phyloP scores from a whole-genome alignment of 2,797 vertebrate genomes.

The Apodemus agrarius region DNA sequence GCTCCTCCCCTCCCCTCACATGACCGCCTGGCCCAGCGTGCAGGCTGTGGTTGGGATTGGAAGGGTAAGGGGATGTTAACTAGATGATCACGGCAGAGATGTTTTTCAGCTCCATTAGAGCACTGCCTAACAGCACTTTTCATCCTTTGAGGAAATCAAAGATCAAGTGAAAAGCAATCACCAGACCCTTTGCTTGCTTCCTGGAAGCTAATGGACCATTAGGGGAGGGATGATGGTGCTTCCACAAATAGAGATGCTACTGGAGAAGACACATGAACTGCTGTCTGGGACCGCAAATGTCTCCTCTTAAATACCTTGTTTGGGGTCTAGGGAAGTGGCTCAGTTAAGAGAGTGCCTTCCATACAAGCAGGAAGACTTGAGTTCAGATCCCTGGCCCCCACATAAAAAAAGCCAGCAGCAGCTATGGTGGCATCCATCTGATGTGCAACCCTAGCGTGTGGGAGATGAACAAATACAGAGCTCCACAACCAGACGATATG shows the following conservation, averaged over 20 bases:
- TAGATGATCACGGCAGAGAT: slow-evolving; percentile 23
- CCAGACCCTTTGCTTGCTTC: not conserved
- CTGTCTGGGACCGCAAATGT: not conserved
- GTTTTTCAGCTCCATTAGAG: slow-evolving; percentile 37
- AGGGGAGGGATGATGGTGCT: not conserved
- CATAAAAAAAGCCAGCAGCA: too few relatives aligned
- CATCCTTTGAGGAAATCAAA: slow-evolving; percentile 39
- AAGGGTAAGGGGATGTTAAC: not conserved
- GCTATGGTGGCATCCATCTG: not conserved
- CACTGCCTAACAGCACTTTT: slow-evolving; percentile 61
- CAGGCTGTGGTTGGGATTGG: not conserved
- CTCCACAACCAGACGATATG: not conserved
- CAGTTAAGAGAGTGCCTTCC: not conserved
- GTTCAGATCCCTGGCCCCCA: not conserved
- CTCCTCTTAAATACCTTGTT: not conserved
- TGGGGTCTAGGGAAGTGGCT: not conserved
- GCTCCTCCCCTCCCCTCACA: not conserved
- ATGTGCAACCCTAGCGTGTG: not conserved
- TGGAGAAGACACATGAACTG: not conserved
- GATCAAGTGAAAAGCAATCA: slow-evolving; percentile 59
- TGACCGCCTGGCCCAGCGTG: not conserved
- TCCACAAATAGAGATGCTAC: not conserved
- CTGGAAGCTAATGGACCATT: slow-evolving; percentile 36
- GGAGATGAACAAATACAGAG: not conserved
- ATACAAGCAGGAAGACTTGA: not conserved